Evolutionary conservation across 2,113 vertebrate species (phyloP).

Genomic region (Gorsachius goisagi): DNA sequence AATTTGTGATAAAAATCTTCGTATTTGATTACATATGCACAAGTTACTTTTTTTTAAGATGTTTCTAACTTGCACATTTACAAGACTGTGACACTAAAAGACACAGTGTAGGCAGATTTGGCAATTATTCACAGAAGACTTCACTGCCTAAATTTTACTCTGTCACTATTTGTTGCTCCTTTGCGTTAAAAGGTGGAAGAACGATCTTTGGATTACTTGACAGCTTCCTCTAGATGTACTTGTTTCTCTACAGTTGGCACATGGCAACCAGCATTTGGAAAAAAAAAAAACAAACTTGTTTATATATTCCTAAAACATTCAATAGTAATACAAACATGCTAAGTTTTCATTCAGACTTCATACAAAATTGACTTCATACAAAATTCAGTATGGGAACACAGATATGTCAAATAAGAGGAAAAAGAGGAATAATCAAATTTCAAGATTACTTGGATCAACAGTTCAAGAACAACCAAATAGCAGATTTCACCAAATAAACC

Average conservation of each 20-base stretch:
- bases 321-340: neutral
- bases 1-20: neutral
- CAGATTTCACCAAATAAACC: neutral
- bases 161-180: slow-evolving; percentile 7
- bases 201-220: neutral
- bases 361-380: neutral
- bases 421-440: neutral
- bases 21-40: neutral
- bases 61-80: neutral
- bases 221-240: neutral
- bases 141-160: neutral
- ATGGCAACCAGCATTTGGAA: neutral
- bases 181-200: neutral
- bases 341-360: neutral
- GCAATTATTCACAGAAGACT: neutral
- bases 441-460: neutral
- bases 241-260: neutral
- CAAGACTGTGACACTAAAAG: neutral
- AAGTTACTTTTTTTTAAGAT: neutral
- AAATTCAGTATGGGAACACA: neutral
- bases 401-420: neutral
- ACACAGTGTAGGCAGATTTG: neutral
- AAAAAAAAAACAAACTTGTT: neutral
- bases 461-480: neutral
- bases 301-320: neutral